phyloP scores from a whole-genome alignment of 2,113 vertebrate genomes.

The Thryonomys swinderianus region DNA sequence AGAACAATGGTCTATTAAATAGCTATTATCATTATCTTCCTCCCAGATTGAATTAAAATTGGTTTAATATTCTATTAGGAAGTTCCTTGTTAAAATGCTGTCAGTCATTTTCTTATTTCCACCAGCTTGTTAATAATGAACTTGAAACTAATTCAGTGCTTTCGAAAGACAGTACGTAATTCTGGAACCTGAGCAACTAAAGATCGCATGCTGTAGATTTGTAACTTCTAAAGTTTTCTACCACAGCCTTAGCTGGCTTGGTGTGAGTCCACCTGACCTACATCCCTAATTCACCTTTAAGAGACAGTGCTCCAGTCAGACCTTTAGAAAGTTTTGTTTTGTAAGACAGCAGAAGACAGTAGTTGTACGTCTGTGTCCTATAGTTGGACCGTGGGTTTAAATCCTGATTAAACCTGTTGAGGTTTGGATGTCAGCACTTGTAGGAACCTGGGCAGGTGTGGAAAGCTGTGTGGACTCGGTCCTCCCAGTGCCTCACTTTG shows the following conservation, averaged over 20 bases:
- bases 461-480: not conserved
- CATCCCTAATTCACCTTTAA: not conserved
- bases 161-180: constrained; percentile 40
- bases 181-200: constrained; percentile 49
- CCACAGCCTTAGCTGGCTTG: not conserved
- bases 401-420: constrained; percentile 2
- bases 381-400: not conserved
- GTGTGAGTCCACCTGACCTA: not conserved
- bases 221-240: constrained; percentile 32
- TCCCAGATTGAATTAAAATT: constrained; percentile 68
- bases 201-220: not conserved
- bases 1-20: constrained; percentile 75
- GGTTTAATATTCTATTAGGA: constrained; percentile 72
- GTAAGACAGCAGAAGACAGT: not conserved
- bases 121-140: constrained; percentile 54
- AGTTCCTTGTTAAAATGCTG: constrained; percentile 65
- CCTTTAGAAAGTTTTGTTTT: not conserved
- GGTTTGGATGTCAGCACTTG: constrained; percentile 10
- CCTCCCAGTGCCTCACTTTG: not conserved
- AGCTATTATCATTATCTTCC: constrained; percentile 67
- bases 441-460: not conserved
- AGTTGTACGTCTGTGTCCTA: not conserved
- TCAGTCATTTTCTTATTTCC: constrained; percentile 55
- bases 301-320: not conserved
- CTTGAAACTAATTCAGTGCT: constrained; percentile 54